phyloP scores from a whole-genome alignment of 2,113 vertebrate genomes.

The Anser brachyrhynchus region DNA sequence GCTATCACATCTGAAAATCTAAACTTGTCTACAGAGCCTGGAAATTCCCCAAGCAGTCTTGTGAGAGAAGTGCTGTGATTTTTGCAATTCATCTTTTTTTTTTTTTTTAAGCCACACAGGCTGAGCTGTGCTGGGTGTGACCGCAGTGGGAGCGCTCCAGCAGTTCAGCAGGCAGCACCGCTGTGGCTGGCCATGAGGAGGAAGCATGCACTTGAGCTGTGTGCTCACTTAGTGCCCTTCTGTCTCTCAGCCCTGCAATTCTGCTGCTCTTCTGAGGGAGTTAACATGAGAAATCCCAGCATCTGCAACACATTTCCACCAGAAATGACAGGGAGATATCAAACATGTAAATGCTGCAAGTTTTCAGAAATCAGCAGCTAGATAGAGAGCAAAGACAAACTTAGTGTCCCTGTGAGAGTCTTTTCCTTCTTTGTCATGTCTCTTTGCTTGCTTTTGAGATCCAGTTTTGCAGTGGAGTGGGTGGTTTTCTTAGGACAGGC shows the following conservation, averaged over 20 bases:
- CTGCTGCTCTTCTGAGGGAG: not conserved
- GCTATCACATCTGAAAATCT: not conserved
- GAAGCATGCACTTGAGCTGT: not conserved
- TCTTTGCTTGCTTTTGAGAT: not conserved
- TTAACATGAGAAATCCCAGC: not conserved
- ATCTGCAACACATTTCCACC: not conserved
- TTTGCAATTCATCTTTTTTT: not conserved
- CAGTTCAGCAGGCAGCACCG: not conserved
- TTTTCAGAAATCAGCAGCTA: not conserved
- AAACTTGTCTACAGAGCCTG: not conserved
- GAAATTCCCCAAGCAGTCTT: not conserved
- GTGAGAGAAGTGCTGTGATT: not conserved
- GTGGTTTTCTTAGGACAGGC: not conserved
- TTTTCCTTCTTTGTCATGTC: not conserved
- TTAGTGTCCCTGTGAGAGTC: not conserved
- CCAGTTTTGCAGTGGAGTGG: not conserved
- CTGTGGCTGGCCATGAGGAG: not conserved
- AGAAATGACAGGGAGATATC: not conserved
- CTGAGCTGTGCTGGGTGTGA: not conserved
- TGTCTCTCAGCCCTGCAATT: not conserved
- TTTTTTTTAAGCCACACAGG: not conserved
- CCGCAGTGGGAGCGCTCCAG: fast-evolving
- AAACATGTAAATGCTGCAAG: not conserved
- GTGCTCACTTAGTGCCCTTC: not conserved
- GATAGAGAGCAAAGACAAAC: not conserved